Percentiles rank a stretch among this genome's conserved stretches.
These are phyloP conservation scores for Salpingus planirostris DNA, from an alignment of 2,888 invertebrate species.

Conservation along the genomic window DNA sequence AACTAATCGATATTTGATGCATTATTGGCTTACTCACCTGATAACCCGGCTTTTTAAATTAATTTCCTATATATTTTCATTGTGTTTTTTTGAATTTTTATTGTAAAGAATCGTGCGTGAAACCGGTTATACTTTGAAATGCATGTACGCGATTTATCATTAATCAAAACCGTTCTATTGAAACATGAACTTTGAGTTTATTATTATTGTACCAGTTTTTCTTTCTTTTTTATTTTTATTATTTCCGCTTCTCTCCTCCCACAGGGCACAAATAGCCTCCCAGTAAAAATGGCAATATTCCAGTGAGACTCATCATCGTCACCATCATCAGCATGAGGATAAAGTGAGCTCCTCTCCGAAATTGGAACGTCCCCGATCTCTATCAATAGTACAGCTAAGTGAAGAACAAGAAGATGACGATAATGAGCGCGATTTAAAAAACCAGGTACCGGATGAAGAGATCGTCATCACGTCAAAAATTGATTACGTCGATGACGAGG, in stretches of 20 bases:
- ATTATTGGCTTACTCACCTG: too few species aligned
- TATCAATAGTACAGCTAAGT: constrained; percentile 45
- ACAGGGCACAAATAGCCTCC: constrained; percentile 37
- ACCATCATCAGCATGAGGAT: constrained; percentile 17
- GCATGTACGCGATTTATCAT: too few species aligned
- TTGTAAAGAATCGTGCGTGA: too few species aligned
- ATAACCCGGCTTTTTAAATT: too few species aligned
- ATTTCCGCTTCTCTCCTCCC: constrained; percentile 24
- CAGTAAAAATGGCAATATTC: constrained; percentile 34
- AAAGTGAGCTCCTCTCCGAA: constrained; percentile 24
- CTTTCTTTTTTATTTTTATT: constrained; percentile 19
- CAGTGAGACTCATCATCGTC: constrained; percentile 27
- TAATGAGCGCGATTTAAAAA: constrained; percentile 18
- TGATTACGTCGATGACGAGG: constrained; percentile 14
- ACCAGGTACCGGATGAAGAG: constrained; percentile 18
- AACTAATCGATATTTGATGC: too few species aligned
- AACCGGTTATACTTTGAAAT: too few species aligned
- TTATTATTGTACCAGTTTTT: constrained; percentile 13
- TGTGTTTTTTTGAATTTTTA: too few species aligned
- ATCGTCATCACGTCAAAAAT: constrained; percentile 6
- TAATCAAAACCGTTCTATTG: too few species aligned
- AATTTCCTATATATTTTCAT: too few species aligned
- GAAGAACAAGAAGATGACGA: constrained; percentile 33
- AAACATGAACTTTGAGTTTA: too few species aligned
- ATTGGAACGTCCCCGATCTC: constrained; percentile 44